Evolutionary conservation across 2,888 invertebrate species (phyloP), one percentile per base, ranked within the genome.

Genomic region (Dermolepida albohirtum): DNA sequence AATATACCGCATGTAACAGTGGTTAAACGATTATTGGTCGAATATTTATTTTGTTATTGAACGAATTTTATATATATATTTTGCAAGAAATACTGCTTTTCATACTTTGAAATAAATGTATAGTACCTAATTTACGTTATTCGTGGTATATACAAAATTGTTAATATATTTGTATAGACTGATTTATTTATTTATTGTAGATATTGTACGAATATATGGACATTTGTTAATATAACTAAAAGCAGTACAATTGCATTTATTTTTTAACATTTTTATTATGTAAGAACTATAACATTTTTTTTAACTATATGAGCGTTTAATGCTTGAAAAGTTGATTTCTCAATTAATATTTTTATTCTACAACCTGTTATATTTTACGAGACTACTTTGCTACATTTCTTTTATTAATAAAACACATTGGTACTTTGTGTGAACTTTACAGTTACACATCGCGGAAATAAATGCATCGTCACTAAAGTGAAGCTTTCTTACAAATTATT

Each of bases 11-110:
- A 43, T 43, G 44, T 22, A 41, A 43, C 43, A 57, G 22, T 57
- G 52, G 43, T 55, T 65, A 47, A 27, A 65, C 50, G 59, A 59
- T 44, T 44, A 65, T 55, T 65, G 65, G 65, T 65, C 65, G 41
- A 65, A 65, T 65, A 17, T 55, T 40, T 16, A 6, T 27, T 17
- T 22, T 59, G 27, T 65, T 47, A 66, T 57, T 40, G 66, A 66
- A 66, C 43, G 66, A 57, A 43, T 57, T 40, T 55, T 22, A n/a
- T 47, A 54, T 51, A 52, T 51, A 6, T 64, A 22, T 22, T 22
- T 22, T 65, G 64, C 64, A 51, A 55, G 66, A 41, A 22, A 64
- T 27, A 41, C 41, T 54, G 17, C 44, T 44, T 22, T 57, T 66
- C 57, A 40, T 55, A 64, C 16, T 41, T 64, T 52, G 34, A 8